Evolutionary conservation across 2,888 invertebrate species (phyloP), one percentile per base, ranked within the genome.

Genomic region (Ametastegia equiseti): DNA sequence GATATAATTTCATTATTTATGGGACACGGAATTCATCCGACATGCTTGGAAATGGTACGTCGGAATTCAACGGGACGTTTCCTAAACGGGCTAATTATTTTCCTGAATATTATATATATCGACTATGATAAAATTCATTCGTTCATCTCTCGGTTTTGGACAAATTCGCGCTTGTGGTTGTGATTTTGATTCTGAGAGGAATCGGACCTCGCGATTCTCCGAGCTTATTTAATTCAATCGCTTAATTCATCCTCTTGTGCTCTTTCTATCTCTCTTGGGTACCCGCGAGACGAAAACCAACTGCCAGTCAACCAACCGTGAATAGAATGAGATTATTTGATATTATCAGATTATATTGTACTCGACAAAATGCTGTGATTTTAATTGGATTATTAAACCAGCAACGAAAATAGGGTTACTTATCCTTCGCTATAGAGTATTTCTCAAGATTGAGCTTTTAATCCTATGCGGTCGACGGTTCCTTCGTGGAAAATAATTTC

Each of bases 201-300:
- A 67, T 67, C 65, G 65, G 65, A 65, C 65, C 65, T 67, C 65
- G 39, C 15, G 13, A 39, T 67, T 63, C 63, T 63, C 63, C 15
- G 30, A 87, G 84, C 86, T 84, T 90, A n/a, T n/a, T n/a, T n/a
- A 90, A 91, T 91, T 88, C 86, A 90, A 90, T 90, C 89, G 87
- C 87, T 89, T 88, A 88, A 90, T 90, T 90, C 89, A 86, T 88
- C 84, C 88, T 87, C 88, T 89, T 88, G 78, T 78, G 42, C 78
- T 42, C n/a, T n/a, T n/a, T n/a, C n/a, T n/a, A n/a, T n/a, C n/a
- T n/a, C 15, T 15, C 42, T 27, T 47, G 60, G 63, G 86, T 87
- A 85, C 81, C 84, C 63, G 80, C 71, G 86, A n/a, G n/a, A 84
- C 85, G 85, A 87, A 88, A 90, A 88, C 89, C 88, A 89, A 90